Evolutionary conservation across 2,888 invertebrate genomes (phyloP), one percentile per base, ranked within the genome.

Genomic region (Caenorhabditis uteleia): DNA sequence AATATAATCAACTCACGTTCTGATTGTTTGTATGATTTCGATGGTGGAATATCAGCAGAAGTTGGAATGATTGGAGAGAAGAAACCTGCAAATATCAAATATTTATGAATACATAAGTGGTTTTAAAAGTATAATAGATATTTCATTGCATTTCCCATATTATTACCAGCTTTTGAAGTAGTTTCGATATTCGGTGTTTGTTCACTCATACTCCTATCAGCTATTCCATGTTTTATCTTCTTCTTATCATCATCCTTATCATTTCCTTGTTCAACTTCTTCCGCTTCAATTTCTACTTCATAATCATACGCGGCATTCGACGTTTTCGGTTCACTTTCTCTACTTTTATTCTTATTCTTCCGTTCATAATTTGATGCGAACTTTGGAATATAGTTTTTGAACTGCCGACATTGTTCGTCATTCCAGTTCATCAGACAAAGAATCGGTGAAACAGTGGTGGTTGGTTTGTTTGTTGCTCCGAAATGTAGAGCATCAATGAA

Each of bases 381-480:
- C 26, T 72, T 62, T 3, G 80, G 80, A 36, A 75, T 72, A 48
- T 78, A 77, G 7, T 72, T 74, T 20, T 75, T 69, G n/a, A 62
- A 68, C 42, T 77, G 74, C 10, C 71, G 69, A 58, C 80, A 81
- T 45, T 77, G 70, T 21, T 77, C 73, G 36, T 78, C 73, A 40
- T 77, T 62, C 80, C 80, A 81, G 42, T 81, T 79, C 65, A 81
- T 74, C 21, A 81, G 69, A 51, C 81, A 81, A 23, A 80, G 61
- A 55, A 81, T 79, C 23, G 81, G 77, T 46, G 72, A 70, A 31
- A 78, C 67, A 20, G 75, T 74, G n/a, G 72, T 77, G 21, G 76
- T 74, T 38, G 57, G 29, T 33, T 29, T 33, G n/a, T 8, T 31
- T 44, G 31, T 20, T 31, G 5, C 16, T 21, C n/a, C 8, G 6